Percentiles rank a stretch among this genome's conserved stretches.
Evolutionary conservation across 2,888 invertebrate species (phyloP).

Genomic region (Mycalesis mineus): DNA sequence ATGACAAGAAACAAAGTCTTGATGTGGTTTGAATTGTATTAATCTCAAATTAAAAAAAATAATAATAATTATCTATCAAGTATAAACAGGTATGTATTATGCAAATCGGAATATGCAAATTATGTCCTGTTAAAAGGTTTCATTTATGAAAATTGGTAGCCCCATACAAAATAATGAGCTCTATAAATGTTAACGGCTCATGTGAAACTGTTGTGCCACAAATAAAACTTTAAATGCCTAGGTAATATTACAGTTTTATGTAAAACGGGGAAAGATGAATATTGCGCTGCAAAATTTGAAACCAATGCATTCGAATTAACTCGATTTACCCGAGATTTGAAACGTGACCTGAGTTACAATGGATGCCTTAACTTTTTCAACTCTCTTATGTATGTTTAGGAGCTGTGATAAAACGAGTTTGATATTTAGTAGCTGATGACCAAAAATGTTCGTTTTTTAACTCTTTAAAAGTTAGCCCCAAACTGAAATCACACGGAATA

Average conservation of each 20-base stretch:
- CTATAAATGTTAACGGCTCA: conserved; percentile 16
- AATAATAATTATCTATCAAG: too few relatives aligned
- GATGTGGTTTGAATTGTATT: too few relatives aligned
- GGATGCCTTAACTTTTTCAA: too few relatives aligned
- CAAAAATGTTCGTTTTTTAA: too few relatives aligned
- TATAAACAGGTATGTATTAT: neutral
- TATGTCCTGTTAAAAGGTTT: conserved; percentile 7
- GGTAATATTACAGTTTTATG: conserved; percentile 5
- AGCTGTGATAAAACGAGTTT: too few relatives aligned
- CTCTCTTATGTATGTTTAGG: too few relatives aligned
- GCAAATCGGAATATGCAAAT: neutral
- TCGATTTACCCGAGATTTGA: neutral
- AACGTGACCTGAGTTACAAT: neutral
- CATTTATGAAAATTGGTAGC: conserved; percentile 13
- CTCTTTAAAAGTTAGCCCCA: too few relatives aligned
- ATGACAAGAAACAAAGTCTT: too few relatives aligned
- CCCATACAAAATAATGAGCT: conserved; percentile 13
- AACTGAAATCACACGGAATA: too few relatives aligned
- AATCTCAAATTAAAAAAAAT: too few relatives aligned
- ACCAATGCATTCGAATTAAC: neutral
- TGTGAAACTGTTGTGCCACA: conserved; percentile 11
- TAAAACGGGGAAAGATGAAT: conserved; percentile 2
- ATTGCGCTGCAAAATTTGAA: neutral
- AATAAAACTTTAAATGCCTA: conserved; percentile 13
- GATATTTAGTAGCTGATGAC: too few relatives aligned